phyloP scores from a whole-genome alignment of 2,888 invertebrate species.

The Sisyra nigra region DNA sequence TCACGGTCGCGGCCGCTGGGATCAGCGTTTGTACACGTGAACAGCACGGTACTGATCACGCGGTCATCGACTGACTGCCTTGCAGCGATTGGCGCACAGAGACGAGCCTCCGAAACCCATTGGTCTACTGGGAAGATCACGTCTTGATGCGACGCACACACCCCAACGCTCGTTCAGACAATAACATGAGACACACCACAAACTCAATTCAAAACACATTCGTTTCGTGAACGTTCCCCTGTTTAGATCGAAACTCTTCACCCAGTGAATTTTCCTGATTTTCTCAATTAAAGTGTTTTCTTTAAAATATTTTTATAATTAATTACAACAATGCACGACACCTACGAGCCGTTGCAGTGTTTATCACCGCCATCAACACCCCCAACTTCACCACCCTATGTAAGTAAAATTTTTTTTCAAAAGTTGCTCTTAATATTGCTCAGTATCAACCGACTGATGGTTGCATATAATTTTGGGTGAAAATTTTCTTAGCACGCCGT shows the following conservation, averaged over 20 bases:
- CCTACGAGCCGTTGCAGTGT: not conserved
- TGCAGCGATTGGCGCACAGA: slow-evolving; percentile 38
- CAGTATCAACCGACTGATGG: not conserved
- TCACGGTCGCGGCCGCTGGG: slow-evolving; percentile 42
- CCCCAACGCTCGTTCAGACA: slow-evolving; percentile 20
- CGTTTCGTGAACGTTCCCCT: not conserved
- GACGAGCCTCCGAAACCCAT: slow-evolving; percentile 57
- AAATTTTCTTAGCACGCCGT: slow-evolving; percentile 12
- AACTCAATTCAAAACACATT: slow-evolving; percentile 3
- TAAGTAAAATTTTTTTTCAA: too few relatives aligned
- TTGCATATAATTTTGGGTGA: not conserved
- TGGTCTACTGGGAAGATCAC: slow-evolving; percentile 28
- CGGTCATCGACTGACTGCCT: slow-evolving; percentile 52
- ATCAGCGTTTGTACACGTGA: slow-evolving; percentile 76
- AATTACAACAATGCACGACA: slow-evolving; percentile 2
- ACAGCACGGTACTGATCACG: slow-evolving; percentile 63
- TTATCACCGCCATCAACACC: slow-evolving; percentile 3
- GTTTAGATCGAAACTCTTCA: slow-evolving; percentile 3
- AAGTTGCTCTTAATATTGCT: not conserved
- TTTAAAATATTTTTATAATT: not conserved
- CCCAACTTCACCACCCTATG: not conserved
- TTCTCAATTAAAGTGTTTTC: too few relatives aligned
- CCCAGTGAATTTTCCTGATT: too few relatives aligned
- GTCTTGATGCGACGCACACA: slow-evolving; percentile 30
- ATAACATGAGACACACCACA: slow-evolving; percentile 5